These are phyloP conservation scores for Alethe diademata DNA, from an alignment of 2,113 vertebrate species.

Conservation along the genomic window DNA sequence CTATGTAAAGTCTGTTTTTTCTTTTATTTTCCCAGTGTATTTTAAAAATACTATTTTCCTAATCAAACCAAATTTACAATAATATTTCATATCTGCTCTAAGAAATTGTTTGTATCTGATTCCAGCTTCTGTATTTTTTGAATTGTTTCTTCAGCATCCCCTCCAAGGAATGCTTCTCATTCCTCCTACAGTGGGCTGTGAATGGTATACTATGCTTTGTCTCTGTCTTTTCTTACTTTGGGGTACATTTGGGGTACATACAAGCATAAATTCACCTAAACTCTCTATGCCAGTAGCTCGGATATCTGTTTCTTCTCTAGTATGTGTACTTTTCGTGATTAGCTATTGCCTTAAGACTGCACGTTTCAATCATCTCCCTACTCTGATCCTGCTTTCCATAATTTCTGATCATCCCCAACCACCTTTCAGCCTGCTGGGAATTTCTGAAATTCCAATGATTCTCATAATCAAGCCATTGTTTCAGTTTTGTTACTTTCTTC, in stretches of 20 bases:
- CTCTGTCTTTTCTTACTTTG: not conserved
- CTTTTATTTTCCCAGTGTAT: accelerated
- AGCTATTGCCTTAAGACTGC: not conserved
- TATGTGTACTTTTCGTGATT: not conserved
- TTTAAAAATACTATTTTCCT: not conserved
- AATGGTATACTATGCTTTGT: not conserved
- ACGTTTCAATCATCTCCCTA: not conserved
- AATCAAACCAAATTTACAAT: not conserved
- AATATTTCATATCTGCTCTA: not conserved
- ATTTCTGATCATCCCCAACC: not conserved
- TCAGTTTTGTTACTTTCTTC: not conserved
- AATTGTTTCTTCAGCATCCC: not conserved
- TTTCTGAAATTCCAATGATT: not conserved
- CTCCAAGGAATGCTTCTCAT: not conserved
- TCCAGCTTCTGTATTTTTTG: not conserved
- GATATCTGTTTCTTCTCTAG: not conserved
- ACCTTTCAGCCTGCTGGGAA: not conserved
- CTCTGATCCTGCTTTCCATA: not conserved
- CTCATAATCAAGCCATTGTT: not conserved
- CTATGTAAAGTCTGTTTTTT: not conserved
- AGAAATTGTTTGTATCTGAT: not conserved
- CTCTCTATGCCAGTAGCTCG: not conserved
- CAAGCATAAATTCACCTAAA: not conserved
- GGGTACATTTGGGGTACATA: not conserved
- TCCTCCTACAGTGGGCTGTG: not conserved